Percentiles rank a stretch among this genome's conserved stretches.
These are phyloP conservation scores for Natrix natrix DNA, from an alignment of 2,797 vertebrate species.

Conservation along the genomic window DNA sequence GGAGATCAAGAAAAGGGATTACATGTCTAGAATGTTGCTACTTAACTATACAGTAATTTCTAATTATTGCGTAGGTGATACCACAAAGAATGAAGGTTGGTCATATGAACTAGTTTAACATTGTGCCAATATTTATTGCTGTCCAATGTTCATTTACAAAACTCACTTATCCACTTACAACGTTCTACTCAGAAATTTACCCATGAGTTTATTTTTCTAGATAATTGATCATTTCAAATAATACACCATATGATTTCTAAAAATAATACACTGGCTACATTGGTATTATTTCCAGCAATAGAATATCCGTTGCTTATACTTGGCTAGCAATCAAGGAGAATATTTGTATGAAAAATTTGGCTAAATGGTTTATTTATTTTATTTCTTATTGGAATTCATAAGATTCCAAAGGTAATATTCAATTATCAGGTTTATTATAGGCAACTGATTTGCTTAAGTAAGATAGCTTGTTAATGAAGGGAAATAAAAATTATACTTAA, in stretches of 20 bases:
- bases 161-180: conserved; percentile 20
- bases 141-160: neutral
- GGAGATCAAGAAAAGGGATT: neutral
- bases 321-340: neutral
- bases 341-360: conserved; percentile 13
- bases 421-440: conserved; percentile 13
- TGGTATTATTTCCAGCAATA: conserved; percentile 12
- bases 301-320: neutral
- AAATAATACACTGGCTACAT: conserved; percentile 2
- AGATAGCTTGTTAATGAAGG: conserved; percentile 7
- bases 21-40: neutral
- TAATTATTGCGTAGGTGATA: neutral
- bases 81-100: neutral
- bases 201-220: conserved; percentile 5
- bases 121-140: neutral
- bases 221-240: conserved; percentile 10
- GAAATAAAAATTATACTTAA: neutral
- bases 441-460: neutral
- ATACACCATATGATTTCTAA: neutral
- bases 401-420: neutral
- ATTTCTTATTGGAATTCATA: neutral
- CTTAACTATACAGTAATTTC: neutral
- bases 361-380: neutral
- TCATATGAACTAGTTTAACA: conserved; percentile 12
- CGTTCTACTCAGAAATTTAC: neutral